phyloP scores from a whole-genome alignment of 2,113 vertebrate genomes.

The Psophia crepitans region DNA sequence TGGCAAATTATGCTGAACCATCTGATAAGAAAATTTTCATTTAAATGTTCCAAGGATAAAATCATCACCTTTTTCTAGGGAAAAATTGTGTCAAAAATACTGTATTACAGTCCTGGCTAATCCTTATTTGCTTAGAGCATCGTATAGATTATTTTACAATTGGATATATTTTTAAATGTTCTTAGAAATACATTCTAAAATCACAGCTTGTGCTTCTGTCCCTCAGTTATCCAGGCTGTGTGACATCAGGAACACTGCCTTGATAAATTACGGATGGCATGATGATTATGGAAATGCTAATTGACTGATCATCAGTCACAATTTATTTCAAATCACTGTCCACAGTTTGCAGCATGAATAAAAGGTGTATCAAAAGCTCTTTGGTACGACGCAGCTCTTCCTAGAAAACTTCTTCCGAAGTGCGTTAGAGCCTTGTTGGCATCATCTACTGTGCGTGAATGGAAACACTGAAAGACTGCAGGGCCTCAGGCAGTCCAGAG shows the following conservation, averaged over 20 bases:
- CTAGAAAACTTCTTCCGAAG: constrained; percentile 62
- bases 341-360: constrained; percentile 65
- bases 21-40: constrained; percentile 62
- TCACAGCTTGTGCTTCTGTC: constrained; percentile 71
- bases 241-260: constrained; percentile 83
- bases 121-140: constrained; percentile 35
- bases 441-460: constrained; percentile 53
- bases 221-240: constrained; percentile 79
- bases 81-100: constrained; percentile 48
- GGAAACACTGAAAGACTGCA: constrained; percentile 12
- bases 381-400: constrained; percentile 66
- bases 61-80: not conserved
- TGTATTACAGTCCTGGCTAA: constrained; percentile 12
- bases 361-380: constrained; percentile 77
- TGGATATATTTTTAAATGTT: constrained; percentile 68
- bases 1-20: constrained; percentile 51
- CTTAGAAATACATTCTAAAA: constrained; percentile 82
- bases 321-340: constrained; percentile 82
- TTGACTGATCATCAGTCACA: constrained; percentile 87
- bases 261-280: constrained; percentile 86
- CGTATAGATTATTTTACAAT: constrained; percentile 25
- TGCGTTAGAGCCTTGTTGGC: constrained; percentile 52
- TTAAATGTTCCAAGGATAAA: constrained; percentile 50
- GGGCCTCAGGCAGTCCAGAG: constrained; percentile 67
- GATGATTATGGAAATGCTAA: constrained; percentile 90